These are phyloP conservation scores for Oryzias celebensis DNA, from an alignment of 2,113 vertebrate species.

Conservation along the genomic window DNA sequence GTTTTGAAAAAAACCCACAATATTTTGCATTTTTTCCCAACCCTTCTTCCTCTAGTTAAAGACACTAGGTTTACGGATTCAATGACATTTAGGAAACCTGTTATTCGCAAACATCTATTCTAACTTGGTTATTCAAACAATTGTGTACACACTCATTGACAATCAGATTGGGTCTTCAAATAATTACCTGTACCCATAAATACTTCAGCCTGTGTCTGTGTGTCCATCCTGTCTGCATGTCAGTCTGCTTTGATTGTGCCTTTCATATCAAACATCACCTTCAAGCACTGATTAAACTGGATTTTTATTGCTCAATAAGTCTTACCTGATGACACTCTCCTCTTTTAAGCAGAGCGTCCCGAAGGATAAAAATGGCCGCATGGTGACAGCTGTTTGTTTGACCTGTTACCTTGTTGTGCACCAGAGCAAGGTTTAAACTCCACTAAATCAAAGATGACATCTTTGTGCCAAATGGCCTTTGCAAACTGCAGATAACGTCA, in stretches of 20 bases:
- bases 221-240: background rate
- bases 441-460: background rate
- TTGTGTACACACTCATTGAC: background rate
- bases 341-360: conserved; percentile 33
- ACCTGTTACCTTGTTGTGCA: conserved; percentile 32
- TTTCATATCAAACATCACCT: conserved; percentile 20
- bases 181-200: conserved; percentile 13
- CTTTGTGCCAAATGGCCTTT: background rate
- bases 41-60: too few relatives aligned
- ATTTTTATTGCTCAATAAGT: conserved; percentile 49
- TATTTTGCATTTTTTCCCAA: too few relatives aligned
- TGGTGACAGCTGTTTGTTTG: conserved; percentile 45
- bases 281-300: conserved; percentile 45
- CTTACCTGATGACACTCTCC: conserved; percentile 25
- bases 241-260: conserved; percentile 19
- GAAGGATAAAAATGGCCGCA: conserved; percentile 49
- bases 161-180: conserved; percentile 5
- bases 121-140: background rate
- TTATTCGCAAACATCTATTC: too few relatives aligned
- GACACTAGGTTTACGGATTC: too few relatives aligned
- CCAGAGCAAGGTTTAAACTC: conserved; percentile 1
- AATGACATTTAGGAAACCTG: too few relatives aligned
- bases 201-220: background rate
- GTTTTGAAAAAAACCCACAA: too few relatives aligned
- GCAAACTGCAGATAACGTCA: too few relatives aligned